Conservation (phyloP, 2,888 invertebrate genomes). For the Acheta domesticus region DNA sequence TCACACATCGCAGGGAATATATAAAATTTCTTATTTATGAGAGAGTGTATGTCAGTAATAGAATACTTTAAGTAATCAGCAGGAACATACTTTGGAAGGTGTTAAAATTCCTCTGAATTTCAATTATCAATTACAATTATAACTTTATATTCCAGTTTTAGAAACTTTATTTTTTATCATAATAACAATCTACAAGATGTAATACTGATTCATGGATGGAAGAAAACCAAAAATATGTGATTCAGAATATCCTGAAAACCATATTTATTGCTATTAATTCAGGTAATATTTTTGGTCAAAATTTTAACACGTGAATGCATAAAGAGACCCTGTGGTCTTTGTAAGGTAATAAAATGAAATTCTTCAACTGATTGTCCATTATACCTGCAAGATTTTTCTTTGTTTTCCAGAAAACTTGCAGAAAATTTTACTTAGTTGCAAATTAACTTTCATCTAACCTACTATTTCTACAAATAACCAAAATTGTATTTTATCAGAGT, state of each 20-base stretch:
- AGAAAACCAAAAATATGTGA: background rate
- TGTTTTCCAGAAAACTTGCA: background rate
- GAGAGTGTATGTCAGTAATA: background rate
- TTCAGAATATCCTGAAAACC: background rate
- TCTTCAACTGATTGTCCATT: background rate
- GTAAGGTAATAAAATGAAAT: background rate
- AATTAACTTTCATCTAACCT: background rate
- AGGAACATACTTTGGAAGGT: background rate
- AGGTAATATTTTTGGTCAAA: background rate
- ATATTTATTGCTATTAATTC: background rate
- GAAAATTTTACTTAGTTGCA: background rate
- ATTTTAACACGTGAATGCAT: background rate
- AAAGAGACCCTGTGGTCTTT: background rate
- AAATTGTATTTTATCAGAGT: background rate
- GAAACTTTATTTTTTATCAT: background rate
- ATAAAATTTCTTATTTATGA: background rate
- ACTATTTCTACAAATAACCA: background rate
- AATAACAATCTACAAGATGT: background rate
- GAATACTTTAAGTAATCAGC: background rate
- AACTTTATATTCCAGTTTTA: background rate
- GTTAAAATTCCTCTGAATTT: background rate
- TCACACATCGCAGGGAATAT: background rate
- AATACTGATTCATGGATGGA: slow-evolving; percentile 18
- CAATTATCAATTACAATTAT: background rate
- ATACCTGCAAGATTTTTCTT: background rate